Evolutionary conservation across 1,140 invertebrate species (phyloP), one percentile per base, ranked within the genome.

Genomic region (Eufriesea mexicana): DNA sequence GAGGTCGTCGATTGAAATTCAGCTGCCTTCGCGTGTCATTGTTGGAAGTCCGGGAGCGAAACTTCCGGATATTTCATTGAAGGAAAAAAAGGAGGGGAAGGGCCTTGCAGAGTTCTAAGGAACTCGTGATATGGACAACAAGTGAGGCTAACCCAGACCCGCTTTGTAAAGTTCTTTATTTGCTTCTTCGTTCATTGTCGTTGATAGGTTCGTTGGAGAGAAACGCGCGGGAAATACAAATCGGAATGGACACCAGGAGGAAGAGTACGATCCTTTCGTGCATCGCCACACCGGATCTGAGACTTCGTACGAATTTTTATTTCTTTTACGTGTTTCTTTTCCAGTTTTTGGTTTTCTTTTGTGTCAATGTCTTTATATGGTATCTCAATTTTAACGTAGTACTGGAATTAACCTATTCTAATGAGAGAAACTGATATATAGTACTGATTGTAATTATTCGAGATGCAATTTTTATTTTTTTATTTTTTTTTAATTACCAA

Each of bases 241-340:
- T 35, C 42, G 25, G 8, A 59, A 8, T 16, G 42, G n/a, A 49
- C 61, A 76, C 5, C 61, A 71, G 23, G 77, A 70, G 47, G 86
- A 71, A 5, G 90, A 89, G 8, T 92, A 92, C 66, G 82, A 92
- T 89, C 89, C 90, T 47, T 77, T 89, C 9, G 73, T 73, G 16
- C 35, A 89, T 84, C 87, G 92, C 51, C 25, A 83, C 0, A 23
- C 68, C 35, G 64, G 78, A 80, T 72, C 89, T 10, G 14, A 67
- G 20, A 91, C 83, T n/a, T 85, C 89, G 91, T 92, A 89, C 12
- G 87, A 84, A 66, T 51, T 45, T 5, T 28, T 49, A 35, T 59
- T 57, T 57, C 6, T 23, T 42, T 71, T 51, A 1, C 18, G 2
- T n/a, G 28, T 1, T 12, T 35, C 5, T 35, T 28, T 47, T 5